Base-by-base conservation (phyloP, 1,140 invertebrate genomes). In the Myzus persicae region DNA sequence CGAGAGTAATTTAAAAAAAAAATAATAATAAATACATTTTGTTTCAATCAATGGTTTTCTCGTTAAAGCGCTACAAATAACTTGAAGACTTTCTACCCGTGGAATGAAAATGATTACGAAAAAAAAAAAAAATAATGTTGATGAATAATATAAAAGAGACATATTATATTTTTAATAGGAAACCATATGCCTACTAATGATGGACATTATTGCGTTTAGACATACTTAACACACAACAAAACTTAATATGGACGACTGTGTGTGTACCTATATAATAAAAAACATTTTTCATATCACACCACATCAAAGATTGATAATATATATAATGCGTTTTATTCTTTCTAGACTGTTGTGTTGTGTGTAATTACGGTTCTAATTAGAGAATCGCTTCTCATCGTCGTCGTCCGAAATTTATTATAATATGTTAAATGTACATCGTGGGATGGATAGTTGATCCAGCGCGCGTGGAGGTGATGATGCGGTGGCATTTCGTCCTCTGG, bases 351-450 rank as follows among this genome's bases (percentile, higher is more conserved):
- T 46, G 18, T 46, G 46, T 46, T n/a, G 14, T 76, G 31, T 76
- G 31, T 76, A 93, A 93, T 93, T 90, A 90, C 14, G 54, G 51
- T 59, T 67, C 89, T 90, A 84, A 93, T 93, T 93, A 93, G 51
- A 85, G 46, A 54, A 54, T 42, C 4, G 36, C 91, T 93, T 85
- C 76, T 93, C 91, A 84, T 51, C 81, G 81, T 93, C 81, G 76
- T 92, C 76, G 38, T 11, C 76, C 46, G 91, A 93, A 84, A 93
- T 54, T 42, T 36, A 85, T 85, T 44, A 85, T 44, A 42, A 85
- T 85, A 85, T 42, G 20, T 40, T 24, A 36, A 81, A 18, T 38
- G 36, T 20, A 36, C 44, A 88, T 87, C 44, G 85, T 40, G 42
- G n/a, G 20, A 85, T 44, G 40, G 84, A 42, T 85, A 44, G 84